A percentile compares a stretch with the other conserved stretches of the same genome.
Evolutionary conservation across 2,797 vertebrate genomes (phyloP).

Genomic region (Hyperoplus lanceolatus): DNA sequence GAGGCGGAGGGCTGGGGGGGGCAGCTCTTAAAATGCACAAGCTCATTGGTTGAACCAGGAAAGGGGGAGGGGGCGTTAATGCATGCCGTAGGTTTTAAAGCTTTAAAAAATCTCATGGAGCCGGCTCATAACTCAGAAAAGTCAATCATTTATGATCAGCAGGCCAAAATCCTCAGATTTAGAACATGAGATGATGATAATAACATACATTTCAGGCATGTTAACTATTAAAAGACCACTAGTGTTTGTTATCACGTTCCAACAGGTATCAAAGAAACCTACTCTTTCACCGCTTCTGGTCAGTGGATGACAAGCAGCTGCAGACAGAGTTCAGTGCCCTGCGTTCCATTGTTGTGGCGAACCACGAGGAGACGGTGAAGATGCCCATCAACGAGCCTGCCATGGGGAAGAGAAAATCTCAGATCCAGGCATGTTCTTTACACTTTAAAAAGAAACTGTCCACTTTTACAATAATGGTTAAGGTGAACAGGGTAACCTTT

Average conservation of each 20-base stretch:
- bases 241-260: constrained; percentile 6
- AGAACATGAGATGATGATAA: not conserved
- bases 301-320: constrained; percentile 96
- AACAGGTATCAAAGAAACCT: constrained; percentile 94
- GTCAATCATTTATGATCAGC: not conserved
- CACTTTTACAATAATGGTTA: not conserved
- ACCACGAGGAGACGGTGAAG: constrained; percentile 96
- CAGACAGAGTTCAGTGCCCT: constrained; percentile 96
- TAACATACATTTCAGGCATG: not conserved
- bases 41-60: constrained; percentile 63
- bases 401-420: constrained; percentile 92
- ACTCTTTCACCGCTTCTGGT: constrained; percentile 99
- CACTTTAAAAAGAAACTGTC: not conserved
- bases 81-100: constrained; percentile 1
- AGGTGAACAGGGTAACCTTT: no score
- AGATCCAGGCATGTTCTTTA: constrained; percentile 90
- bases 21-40: constrained; percentile 55
- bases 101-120: not conserved
- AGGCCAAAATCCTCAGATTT: not conserved
- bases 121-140: constrained; percentile 11
- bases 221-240: no score
- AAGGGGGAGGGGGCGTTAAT: constrained; percentile 12
- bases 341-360: constrained; percentile 95
- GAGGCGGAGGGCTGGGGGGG: constrained; percentile 30
- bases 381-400: constrained; percentile 99